Evolutionary conservation across 2,888 invertebrate species (phyloP), one percentile per base, ranked within the genome.

Genomic region (Cosmopolites sordidus): DNA sequence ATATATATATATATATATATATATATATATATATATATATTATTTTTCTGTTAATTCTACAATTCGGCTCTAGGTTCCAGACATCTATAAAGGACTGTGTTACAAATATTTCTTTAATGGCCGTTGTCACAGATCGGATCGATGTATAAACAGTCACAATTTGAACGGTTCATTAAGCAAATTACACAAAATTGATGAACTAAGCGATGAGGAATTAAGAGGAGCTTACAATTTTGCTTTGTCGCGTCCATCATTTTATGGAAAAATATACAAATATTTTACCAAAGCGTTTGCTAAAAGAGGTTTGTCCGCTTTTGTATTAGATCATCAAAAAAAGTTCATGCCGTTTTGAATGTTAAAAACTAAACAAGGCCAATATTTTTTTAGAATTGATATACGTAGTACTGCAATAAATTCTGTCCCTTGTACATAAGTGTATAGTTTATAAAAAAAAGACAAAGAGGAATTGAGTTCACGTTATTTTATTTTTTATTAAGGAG

Each of bases 11-110:
- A n/a, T n/a, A n/a, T n/a, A n/a, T n/a, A n/a, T n/a, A n/a, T n/a
- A n/a, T n/a, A n/a, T n/a, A n/a, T n/a, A n/a, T n/a, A n/a, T n/a
- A n/a, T n/a, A n/a, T n/a, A n/a, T n/a, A n/a, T n/a, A n/a, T n/a
- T n/a, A n/a, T n/a, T n/a, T n/a, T n/a, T n/a, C n/a, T n/a, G n/a
- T n/a, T n/a, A n/a, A n/a, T n/a, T n/a, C n/a, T n/a, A n/a, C n/a
- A n/a, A n/a, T n/a, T n/a, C n/a, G n/a, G n/a, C 37, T 49, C n/a
- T 50, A 44, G 16, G 55, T 61, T 17, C 47, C 51, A 12, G 46
- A 51, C 30, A 43, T 60, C 17, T 56, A 58, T 16, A 43, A 27
- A 37, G 52, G 48, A 11, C 39, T 60, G 37, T 37, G 41, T 2
- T 29, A 38, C 5, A 51, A 22, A 22, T 8, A 38, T 16, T 44